Percentiles rank a stretch among this genome's conserved stretches.
These are phyloP conservation scores for Aptenodytes forsteri DNA, from an alignment of 2,113 vertebrate genomes.

Conservation along the genomic window DNA sequence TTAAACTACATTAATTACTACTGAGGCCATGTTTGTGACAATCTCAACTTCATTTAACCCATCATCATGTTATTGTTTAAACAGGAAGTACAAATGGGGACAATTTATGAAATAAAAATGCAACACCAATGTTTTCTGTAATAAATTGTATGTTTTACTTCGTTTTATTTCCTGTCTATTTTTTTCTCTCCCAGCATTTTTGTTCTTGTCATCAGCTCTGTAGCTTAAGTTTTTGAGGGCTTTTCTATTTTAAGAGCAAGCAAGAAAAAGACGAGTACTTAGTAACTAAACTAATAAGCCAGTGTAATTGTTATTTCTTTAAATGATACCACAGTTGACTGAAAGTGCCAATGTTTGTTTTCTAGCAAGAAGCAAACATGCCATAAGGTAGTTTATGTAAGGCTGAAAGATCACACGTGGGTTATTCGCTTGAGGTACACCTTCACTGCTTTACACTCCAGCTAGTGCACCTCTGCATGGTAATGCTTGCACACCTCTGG, in stretches of 20 bases:
- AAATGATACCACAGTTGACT: not conserved
- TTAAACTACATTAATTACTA: conserved; percentile 73
- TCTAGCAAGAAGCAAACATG: not conserved
- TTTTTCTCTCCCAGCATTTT: not conserved
- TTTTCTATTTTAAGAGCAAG: not conserved
- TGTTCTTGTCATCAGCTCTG: conserved; percentile 9
- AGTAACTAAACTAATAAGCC: not conserved
- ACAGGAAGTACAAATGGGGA: conserved; percentile 61
- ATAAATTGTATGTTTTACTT: conserved; percentile 29
- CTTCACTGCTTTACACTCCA: not conserved
- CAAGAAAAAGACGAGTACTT: not conserved
- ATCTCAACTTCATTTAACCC: conserved; percentile 69
- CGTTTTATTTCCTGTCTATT: not conserved
- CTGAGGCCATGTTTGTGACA: conserved; percentile 54
- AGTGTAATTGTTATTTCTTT: not conserved
- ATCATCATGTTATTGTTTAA: conserved; percentile 58
- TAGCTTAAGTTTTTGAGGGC: not conserved
- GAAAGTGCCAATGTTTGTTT: not conserved
- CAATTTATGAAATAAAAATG: conserved; percentile 47
- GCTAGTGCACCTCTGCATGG: not conserved
- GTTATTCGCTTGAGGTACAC: not conserved
- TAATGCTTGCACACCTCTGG: not conserved
- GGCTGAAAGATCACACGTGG: not conserved
- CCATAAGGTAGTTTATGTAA: not conserved
- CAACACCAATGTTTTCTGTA: conserved; percentile 30